Conservation (phyloP, 2,113 vertebrate species). For the Oriolus oriolus region DNA sequence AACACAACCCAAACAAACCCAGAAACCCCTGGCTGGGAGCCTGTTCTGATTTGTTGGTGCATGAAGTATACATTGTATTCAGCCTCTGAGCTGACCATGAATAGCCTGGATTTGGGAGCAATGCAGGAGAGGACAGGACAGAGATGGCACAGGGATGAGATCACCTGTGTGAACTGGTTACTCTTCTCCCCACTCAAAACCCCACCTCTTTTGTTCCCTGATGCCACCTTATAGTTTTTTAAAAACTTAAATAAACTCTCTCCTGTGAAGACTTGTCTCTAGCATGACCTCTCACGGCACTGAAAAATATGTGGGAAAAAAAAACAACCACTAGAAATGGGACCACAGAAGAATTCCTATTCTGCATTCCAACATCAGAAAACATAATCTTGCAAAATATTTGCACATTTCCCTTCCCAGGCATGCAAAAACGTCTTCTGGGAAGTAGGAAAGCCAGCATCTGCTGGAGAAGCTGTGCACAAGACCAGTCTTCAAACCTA, state of each 20-base stretch:
- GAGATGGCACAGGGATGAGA: background rate
- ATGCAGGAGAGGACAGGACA: background rate
- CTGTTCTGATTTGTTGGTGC: background rate
- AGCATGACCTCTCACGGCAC: background rate
- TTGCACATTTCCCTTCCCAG: background rate
- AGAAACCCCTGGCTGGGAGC: background rate
- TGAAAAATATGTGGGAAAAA: background rate
- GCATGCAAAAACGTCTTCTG: background rate
- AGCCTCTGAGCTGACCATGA: background rate
- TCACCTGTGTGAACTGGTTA: background rate
- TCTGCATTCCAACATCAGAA: background rate
- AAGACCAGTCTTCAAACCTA: background rate
- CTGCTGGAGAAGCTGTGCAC: background rate
- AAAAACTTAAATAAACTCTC: background rate
- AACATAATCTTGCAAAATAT: background rate
- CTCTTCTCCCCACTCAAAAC: background rate
- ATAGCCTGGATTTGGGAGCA: background rate
- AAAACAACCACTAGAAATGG: background rate
- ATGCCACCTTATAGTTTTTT: background rate
- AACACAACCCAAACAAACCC: background rate
- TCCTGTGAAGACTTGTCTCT: background rate
- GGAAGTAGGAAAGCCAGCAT: background rate
- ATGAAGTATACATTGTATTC: background rate
- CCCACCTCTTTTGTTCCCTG: background rate
- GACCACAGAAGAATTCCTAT: background rate